A percentile compares a stretch with the other conserved stretches of the same genome.
phyloP scores from a whole-genome alignment of 2,113 vertebrate genomes.

The Chamaea fasciata region DNA sequence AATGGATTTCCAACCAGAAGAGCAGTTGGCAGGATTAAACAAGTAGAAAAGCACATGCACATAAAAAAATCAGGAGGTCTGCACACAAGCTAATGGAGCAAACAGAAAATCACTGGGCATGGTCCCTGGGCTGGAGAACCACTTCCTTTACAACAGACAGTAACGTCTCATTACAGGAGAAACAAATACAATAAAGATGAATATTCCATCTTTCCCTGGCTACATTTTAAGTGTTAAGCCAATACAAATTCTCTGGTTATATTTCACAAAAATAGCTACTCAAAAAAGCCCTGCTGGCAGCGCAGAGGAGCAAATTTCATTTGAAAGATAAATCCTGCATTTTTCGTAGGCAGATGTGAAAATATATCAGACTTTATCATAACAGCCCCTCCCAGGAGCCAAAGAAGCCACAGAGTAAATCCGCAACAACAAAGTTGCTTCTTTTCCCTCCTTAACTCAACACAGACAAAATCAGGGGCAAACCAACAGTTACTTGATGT shows the following conservation, averaged over 20 bases:
- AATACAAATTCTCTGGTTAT: slow-evolving; percentile 19
- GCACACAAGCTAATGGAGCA: slow-evolving; percentile 26
- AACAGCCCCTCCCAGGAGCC: background rate
- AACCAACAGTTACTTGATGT: background rate
- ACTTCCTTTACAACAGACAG: background rate
- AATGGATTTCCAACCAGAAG: slow-evolving; percentile 46
- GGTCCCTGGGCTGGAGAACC: background rate
- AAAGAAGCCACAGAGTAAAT: background rate
- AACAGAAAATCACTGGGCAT: slow-evolving; percentile 25
- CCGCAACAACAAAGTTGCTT: background rate
- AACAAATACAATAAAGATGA: slow-evolving; percentile 39
- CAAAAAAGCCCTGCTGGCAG: slow-evolving; percentile 1
- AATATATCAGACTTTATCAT: background rate
- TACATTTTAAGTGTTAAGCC: slow-evolving; percentile 10
- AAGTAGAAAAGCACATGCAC: slow-evolving; percentile 36
- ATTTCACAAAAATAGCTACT: slow-evolving; percentile 36
- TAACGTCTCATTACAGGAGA: slow-evolving; percentile 10
- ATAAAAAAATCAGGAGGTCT: slow-evolving; percentile 38
- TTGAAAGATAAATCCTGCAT: slow-evolving; percentile 10
- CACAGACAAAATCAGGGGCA: background rate
- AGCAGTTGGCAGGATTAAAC: slow-evolving; percentile 55
- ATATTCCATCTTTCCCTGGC: slow-evolving; percentile 22
- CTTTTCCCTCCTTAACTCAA: background rate
- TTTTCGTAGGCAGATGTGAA: slow-evolving; percentile 1
- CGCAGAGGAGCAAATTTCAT: background rate